Evolutionary conservation across 2,888 invertebrate species (phyloP).

Genomic region (Camptogramma bilineatum): DNA sequence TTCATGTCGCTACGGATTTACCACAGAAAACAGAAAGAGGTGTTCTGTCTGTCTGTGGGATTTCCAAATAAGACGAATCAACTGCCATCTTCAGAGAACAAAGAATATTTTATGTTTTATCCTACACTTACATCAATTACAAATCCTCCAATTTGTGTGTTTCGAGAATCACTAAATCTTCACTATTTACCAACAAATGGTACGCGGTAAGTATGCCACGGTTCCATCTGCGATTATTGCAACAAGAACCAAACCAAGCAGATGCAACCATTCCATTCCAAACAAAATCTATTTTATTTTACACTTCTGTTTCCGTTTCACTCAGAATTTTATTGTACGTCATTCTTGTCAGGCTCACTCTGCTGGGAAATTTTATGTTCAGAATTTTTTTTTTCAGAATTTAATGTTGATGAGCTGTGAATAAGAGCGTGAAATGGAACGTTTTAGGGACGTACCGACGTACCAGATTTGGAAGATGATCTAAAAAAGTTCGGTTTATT

Average conservation of each 20-base stretch:
- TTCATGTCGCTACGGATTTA: too few species aligned
- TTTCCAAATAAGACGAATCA: too few species aligned
- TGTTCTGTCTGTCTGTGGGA: too few species aligned
- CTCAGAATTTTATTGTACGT: slow-evolving; percentile 6
- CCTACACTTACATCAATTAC: too few species aligned
- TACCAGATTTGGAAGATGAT: neutral
- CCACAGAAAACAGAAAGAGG: too few species aligned
- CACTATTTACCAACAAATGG: slow-evolving; percentile 47
- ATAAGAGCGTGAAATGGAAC: neutral
- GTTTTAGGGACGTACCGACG: slow-evolving; percentile 22
- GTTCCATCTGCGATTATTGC: slow-evolving; percentile 57
- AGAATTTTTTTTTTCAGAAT: too few species aligned
- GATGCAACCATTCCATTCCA: slow-evolving; percentile 50
- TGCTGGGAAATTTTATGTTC: neutral
- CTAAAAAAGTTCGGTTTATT: neutral
- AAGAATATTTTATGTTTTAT: neutral
- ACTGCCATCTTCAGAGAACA: neutral
- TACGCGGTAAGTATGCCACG: slow-evolving; percentile 51
- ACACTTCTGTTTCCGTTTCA: slow-evolving; percentile 17
- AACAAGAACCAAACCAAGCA: slow-evolving; percentile 43
- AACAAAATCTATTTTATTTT: slow-evolving; percentile 39
- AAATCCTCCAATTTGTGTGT: too few species aligned
- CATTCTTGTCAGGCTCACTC: neutral
- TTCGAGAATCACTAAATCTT: too few species aligned
- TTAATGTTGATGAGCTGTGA: too few species aligned